These are phyloP conservation scores for Esox masquinongy DNA, from an alignment of 2,797 vertebrate genomes.

Conservation along the genomic window DNA sequence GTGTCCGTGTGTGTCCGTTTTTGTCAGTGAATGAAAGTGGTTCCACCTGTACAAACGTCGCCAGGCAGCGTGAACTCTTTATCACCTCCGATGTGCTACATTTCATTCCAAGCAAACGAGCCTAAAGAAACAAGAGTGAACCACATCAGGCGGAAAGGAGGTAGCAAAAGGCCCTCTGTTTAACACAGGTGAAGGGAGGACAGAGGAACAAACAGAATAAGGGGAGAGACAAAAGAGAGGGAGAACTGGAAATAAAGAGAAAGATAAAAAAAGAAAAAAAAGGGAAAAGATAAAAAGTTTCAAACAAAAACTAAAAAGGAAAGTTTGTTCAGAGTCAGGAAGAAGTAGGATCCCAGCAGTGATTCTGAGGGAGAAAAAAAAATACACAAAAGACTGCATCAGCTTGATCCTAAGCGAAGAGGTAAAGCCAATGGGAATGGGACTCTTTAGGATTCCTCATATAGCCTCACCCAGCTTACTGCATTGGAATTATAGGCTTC, in stretches of 20 bases:
- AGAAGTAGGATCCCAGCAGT: neutral
- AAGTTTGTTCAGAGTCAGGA: neutral
- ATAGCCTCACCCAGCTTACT: neutral
- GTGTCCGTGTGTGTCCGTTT: too few relatives aligned
- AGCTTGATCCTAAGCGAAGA: neutral
- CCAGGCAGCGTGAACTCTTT: too few relatives aligned
- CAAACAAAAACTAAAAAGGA: neutral
- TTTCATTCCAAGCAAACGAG: too few relatives aligned
- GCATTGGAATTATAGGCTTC: neutral
- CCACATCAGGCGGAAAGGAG: too few relatives aligned
- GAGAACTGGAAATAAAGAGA: neutral
- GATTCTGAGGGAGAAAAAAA: neutral
- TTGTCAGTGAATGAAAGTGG: neutral
- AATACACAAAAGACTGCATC: neutral
- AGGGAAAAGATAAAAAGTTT: neutral
- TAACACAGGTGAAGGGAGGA: too few relatives aligned
- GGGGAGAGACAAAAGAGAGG: neutral
- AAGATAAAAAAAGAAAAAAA: neutral
- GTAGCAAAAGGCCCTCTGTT: too few relatives aligned
- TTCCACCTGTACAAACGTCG: neutral
- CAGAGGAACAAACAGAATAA: too few relatives aligned
- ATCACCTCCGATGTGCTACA: too few relatives aligned
- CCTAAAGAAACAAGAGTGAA: neutral
- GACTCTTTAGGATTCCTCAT: too few relatives aligned
- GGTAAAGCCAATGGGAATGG: neutral